Percentiles rank a stretch among this genome's conserved stretches.
These are phyloP conservation scores for Sclerurus mexicanus DNA, from an alignment of 2,113 vertebrate species.

Conservation along the genomic window DNA sequence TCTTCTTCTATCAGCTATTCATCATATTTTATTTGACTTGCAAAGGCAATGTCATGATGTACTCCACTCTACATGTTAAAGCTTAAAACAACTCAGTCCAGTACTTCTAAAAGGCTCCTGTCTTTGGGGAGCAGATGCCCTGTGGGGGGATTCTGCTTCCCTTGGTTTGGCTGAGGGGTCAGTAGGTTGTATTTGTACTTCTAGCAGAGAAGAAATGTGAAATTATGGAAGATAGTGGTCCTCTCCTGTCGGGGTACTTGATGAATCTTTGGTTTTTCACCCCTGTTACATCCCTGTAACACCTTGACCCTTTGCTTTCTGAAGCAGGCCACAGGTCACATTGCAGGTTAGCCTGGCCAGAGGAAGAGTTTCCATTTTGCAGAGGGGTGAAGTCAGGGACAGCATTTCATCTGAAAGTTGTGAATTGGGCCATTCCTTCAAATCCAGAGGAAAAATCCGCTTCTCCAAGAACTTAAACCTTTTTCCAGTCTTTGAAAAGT, in stretches of 20 bases:
- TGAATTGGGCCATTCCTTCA: not conserved
- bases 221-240: not conserved
- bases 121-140: not conserved
- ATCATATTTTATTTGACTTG: not conserved
- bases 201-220: not conserved
- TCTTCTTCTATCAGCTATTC: not conserved
- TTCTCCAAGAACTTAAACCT: not conserved
- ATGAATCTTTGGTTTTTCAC: not conserved
- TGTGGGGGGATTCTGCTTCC: not conserved
- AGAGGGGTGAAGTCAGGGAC: not conserved
- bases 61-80: not conserved
- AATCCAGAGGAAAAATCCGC: not conserved
- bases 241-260: not conserved
- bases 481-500: conserved; percentile 5
- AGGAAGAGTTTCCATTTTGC: not conserved
- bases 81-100: not conserved
- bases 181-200: not conserved
- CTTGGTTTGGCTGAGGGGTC: not conserved
- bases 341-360: not conserved
- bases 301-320: not conserved
- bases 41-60: not conserved
- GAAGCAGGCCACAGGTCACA: not conserved
- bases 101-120: not conserved
- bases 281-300: not conserved
- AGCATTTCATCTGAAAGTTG: not conserved